phyloP scores from a whole-genome alignment of 2,888 invertebrate species.

The Noctuana brunneofusca region DNA sequence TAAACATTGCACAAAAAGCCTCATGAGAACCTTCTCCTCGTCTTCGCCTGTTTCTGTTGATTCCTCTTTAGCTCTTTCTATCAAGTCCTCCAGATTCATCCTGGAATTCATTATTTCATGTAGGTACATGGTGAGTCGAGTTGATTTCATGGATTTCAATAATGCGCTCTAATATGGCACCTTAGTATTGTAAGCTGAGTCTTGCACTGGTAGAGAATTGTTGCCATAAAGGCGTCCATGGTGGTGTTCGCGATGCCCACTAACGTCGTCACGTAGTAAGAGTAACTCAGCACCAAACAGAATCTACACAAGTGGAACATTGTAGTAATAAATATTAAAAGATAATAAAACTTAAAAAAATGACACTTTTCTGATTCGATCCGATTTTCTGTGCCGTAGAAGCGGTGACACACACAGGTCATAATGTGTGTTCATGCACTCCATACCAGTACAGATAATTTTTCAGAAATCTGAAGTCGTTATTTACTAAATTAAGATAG shows the following conservation, averaged over 20 bases:
- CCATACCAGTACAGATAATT: no score
- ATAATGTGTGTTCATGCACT: no score
- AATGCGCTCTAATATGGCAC: no score
- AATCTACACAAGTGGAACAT: constrained; percentile 51
- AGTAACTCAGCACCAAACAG: constrained; percentile 56
- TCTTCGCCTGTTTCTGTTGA: constrained; percentile 35
- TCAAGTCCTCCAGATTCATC: constrained; percentile 54
- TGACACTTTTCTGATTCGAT: no score
- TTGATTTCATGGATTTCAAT: no score
- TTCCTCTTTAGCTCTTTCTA: constrained; percentile 46
- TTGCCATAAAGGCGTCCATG: constrained; percentile 73
- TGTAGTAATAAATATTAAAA: no score
- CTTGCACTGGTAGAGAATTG: constrained; percentile 65
- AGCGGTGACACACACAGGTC: no score
- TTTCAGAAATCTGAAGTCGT: no score
- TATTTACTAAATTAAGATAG: no score
- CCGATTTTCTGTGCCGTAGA: no score
- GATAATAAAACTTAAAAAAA: no score
- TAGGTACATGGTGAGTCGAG: no score
- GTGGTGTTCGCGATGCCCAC: constrained; percentile 76
- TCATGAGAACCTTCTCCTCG: constrained; percentile 45
- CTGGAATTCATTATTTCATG: constrained; percentile 47
- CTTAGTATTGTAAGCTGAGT: constrained; percentile 65
- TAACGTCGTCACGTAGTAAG: constrained; percentile 69
- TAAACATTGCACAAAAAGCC: constrained; percentile 53